phyloP scores from a whole-genome alignment of 1,140 invertebrate species.

The Drosophila neocordata region DNA sequence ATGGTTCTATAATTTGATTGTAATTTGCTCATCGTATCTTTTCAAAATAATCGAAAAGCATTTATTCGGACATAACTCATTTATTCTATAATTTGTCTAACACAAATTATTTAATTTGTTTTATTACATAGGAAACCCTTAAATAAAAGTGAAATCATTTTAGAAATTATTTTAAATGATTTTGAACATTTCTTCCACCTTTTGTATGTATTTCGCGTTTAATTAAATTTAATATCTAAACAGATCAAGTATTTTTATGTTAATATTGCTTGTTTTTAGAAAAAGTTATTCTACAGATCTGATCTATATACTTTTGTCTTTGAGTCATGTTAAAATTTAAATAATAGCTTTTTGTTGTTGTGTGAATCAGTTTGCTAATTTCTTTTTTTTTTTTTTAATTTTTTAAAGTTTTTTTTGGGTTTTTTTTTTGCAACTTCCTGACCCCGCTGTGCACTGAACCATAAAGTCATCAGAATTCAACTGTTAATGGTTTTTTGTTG shows the following conservation, averaged over 20 bases:
- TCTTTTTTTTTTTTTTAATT: conserved; percentile 31
- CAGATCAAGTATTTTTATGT: background rate
- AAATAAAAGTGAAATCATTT: background rate
- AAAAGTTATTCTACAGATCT: background rate
- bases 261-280: background rate
- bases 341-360: conserved; percentile 22
- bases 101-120: background rate
- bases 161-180: background rate
- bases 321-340: conserved; percentile 37
- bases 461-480: conserved; percentile 49
- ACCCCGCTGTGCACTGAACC: conserved; percentile 74
- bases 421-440: conserved; percentile 66
- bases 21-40: background rate
- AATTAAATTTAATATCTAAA: background rate
- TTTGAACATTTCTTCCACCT: background rate
- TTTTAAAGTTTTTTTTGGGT: conserved; percentile 25
- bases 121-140: background rate
- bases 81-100: background rate
- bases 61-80: background rate
- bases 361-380: conserved; percentile 33
- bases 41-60: background rate
- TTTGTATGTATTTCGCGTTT: background rate
- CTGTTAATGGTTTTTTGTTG: conserved; percentile 67
- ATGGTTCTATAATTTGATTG: no score
- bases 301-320: conserved; percentile 13